Conservation (phyloP, 2,797 vertebrate genomes). For the Arrhamphus sclerolepis region DNA sequence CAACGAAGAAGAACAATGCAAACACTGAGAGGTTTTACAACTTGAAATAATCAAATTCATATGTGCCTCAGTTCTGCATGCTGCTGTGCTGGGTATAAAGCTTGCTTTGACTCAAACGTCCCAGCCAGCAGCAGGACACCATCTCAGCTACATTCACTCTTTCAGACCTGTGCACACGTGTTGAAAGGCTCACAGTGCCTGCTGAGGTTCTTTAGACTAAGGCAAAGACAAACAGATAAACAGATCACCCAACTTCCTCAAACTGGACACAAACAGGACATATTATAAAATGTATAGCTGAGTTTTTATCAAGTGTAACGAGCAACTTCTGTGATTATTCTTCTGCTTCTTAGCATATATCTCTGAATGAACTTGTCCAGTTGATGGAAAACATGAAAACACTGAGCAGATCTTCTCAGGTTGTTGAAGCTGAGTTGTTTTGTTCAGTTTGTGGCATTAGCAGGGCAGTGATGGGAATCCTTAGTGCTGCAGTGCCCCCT, state of each 20-base stretch:
- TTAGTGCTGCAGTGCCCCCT: constrained; percentile 38
- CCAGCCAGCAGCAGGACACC: not conserved
- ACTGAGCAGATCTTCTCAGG: constrained; percentile 20
- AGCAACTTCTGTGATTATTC: constrained; percentile 9
- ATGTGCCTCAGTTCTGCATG: too few relatives aligned
- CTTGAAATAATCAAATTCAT: too few relatives aligned
- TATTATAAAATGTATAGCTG: constrained; percentile 26
- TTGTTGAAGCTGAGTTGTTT: constrained; percentile 14
- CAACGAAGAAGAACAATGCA: constrained; percentile 4
- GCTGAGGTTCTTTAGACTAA: constrained; percentile 45
- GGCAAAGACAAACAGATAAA: constrained; percentile 51
- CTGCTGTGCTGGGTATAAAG: constrained; percentile 9
- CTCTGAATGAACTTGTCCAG: constrained; percentile 1
- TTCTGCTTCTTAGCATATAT: not conserved
- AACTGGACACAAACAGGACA: constrained; percentile 18
- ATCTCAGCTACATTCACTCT: constrained; percentile 41
- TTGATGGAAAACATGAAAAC: constrained; percentile 6
- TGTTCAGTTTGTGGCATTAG: constrained; percentile 22
- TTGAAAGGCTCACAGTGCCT: constrained; percentile 19
- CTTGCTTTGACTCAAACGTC: not conserved
- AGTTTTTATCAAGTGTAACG: constrained; percentile 11
- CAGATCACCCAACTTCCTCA: constrained; percentile 24
- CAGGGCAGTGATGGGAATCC: constrained; percentile 27
- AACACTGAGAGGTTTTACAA: too few relatives aligned
- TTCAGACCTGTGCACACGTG: constrained; percentile 14